Conservation (phyloP, 2,113 vertebrate species). For the Panthera leo region DNA sequence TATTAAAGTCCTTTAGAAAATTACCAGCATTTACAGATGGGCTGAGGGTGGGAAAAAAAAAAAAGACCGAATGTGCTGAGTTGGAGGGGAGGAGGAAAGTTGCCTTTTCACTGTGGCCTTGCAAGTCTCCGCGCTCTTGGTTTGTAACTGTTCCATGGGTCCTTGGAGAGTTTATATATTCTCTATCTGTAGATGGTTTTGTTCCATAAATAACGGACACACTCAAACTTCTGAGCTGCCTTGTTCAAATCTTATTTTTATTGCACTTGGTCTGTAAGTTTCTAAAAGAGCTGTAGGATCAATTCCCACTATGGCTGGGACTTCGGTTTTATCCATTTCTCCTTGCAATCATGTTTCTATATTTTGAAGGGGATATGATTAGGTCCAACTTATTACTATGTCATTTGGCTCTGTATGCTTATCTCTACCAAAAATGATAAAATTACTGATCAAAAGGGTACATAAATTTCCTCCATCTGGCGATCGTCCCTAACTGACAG, state of each 20-base stretch:
- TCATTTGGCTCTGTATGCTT: not conserved
- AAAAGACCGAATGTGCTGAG: fast-evolving
- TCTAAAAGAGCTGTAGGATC: not conserved
- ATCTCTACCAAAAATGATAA: not conserved
- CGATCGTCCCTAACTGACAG: not conserved
- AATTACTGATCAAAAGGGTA: not conserved
- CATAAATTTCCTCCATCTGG: not conserved
- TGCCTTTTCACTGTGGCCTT: not conserved
- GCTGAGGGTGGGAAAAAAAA: not conserved
- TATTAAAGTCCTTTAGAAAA: not conserved
- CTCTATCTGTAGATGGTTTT: not conserved
- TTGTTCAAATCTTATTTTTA: not conserved
- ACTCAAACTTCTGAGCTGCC: not conserved
- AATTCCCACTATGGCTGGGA: not conserved
- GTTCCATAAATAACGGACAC: not conserved
- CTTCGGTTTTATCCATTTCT: not conserved
- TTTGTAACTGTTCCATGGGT: not conserved
- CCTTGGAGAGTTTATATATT: not conserved
- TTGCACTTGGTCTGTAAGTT: not conserved
- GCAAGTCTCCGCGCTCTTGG: fast-evolving
- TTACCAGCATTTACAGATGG: not conserved
- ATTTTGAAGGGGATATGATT: not conserved
- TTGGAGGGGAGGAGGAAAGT: too few relatives aligned
- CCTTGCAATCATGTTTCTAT: not conserved
- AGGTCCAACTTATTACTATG: not conserved